Percentiles rank a stretch among this genome's conserved stretches.
These are phyloP conservation scores for Sardinella longiceps DNA, from an alignment of 2,797 vertebrate species.

Conservation along the genomic window DNA sequence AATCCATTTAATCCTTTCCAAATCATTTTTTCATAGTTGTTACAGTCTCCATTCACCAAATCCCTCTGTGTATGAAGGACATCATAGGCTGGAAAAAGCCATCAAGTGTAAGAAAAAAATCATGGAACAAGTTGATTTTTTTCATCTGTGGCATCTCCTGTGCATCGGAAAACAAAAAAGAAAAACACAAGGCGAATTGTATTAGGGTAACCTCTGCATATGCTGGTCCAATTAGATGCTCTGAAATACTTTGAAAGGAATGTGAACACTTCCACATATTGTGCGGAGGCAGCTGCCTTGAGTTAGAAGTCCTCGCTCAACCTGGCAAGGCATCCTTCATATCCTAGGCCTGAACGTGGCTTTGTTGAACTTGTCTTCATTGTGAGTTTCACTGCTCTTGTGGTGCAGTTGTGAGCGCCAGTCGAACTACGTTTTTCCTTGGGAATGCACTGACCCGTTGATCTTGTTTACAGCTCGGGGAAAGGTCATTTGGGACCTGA, in stretches of 20 bases:
- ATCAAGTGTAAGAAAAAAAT: not conserved
- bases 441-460: not conserved
- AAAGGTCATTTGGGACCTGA: conserved; percentile 22
- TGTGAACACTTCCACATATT: conserved; percentile 67
- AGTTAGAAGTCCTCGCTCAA: conserved; percentile 43
- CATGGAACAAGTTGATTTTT: not conserved
- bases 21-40: not conserved
- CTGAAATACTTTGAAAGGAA: conserved; percentile 48
- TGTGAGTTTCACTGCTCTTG: not conserved
- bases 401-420: not conserved
- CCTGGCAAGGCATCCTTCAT: not conserved
- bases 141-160: not conserved
- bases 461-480: conserved; percentile 9
- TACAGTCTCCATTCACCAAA: not conserved
- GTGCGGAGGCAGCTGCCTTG: conserved; percentile 50
- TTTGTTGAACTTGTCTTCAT: not conserved
- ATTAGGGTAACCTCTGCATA: conserved; percentile 53
- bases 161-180: not conserved
- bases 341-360: not conserved
- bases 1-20: not conserved
- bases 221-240: conserved; percentile 64
- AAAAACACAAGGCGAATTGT: conserved; percentile 58
- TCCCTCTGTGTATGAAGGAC: not conserved
- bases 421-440: not conserved
- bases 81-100: not conserved